phyloP scores from a whole-genome alignment of 1,140 invertebrate genomes.

The Atta colombica region DNA sequence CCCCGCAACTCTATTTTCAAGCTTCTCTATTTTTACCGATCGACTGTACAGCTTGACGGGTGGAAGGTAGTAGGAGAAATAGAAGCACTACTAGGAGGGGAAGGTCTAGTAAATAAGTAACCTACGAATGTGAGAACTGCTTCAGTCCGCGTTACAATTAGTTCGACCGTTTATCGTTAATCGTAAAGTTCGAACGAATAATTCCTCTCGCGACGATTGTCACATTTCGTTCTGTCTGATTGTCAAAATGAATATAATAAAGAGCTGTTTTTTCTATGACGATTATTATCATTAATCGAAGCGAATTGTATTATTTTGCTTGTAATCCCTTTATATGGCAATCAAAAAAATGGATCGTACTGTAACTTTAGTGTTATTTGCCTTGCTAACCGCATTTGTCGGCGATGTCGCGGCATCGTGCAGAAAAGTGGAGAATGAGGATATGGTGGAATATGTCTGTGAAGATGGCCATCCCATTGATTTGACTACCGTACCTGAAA shows the following conservation, averaged over 20 bases:
- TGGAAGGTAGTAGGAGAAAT: constrained; percentile 74
- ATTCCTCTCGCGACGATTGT: constrained; percentile 53
- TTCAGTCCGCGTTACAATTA: constrained; percentile 81
- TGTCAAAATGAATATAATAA: constrained; percentile 19
- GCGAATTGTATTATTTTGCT: not conserved
- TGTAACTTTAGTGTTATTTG: constrained; percentile 35
- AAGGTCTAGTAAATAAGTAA: constrained; percentile 85
- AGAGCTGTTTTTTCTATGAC: not conserved
- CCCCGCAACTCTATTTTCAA: constrained; percentile 76
- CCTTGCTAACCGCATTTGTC: constrained; percentile 49
- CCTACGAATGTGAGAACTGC: constrained; percentile 78
- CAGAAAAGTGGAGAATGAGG: constrained; percentile 73
- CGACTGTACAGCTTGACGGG: constrained; percentile 80
- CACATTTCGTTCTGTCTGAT: not conserved
- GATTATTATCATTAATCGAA: constrained; percentile 5
- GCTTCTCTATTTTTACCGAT: constrained; percentile 84
- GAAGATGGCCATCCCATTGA: constrained; percentile 76
- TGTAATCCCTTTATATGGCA: not conserved
- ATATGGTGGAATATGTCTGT: constrained; percentile 82
- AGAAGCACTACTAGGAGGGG: constrained; percentile 68
- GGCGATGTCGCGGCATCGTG: constrained; percentile 72
- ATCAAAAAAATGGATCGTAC: constrained; percentile 54
- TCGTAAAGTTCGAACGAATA: constrained; percentile 44
- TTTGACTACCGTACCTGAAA: constrained; percentile 74
- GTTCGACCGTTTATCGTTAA: constrained; percentile 54